phyloP scores from a whole-genome alignment of 1,140 invertebrate species.

The Eriocheir sinensis region DNA sequence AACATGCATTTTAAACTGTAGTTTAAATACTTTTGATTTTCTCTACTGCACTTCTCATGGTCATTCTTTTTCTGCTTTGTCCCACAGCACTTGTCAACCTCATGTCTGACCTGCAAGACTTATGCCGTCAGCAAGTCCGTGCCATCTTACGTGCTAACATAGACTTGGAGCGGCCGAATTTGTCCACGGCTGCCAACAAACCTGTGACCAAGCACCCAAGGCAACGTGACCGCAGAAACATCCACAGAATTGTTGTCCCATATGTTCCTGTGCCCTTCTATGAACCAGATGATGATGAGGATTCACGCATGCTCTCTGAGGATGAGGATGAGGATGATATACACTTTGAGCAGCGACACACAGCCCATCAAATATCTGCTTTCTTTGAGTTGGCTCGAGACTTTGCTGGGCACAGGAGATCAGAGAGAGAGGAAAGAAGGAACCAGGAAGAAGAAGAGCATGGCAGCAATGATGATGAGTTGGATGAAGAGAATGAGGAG shows the following conservation, averaged over 20 bases:
- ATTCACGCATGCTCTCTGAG: slow-evolving; percentile 52
- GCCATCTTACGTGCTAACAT: slow-evolving; percentile 60
- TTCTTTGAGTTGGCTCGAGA: slow-evolving; percentile 81
- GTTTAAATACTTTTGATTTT: no score
- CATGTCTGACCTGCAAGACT: slow-evolving; percentile 57
- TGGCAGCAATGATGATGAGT: slow-evolving; percentile 47
- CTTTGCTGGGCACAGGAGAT: slow-evolving; percentile 58
- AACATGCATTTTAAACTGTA: no score
- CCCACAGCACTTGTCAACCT: slow-evolving; percentile 28
- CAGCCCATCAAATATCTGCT: slow-evolving; percentile 81
- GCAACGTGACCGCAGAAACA: slow-evolving; percentile 44
- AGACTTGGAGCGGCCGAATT: slow-evolving; percentile 55
- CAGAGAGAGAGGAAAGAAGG: slow-evolving; percentile 50
- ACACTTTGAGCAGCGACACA: slow-evolving; percentile 78
- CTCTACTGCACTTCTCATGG: no score
- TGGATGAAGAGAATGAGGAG: slow-evolving; percentile 54
- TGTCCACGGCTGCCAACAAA: slow-evolving; percentile 65
- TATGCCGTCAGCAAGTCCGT: slow-evolving; percentile 69
- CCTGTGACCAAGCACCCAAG: slow-evolving; percentile 56
- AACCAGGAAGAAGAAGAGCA: slow-evolving; percentile 52
- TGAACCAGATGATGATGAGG: slow-evolving; percentile 85
- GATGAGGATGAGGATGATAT: slow-evolving; percentile 47
- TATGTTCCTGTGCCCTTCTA: slow-evolving; percentile 81
- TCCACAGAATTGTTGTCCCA: slow-evolving; percentile 56
- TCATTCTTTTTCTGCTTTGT: no score